Percentiles rank a stretch among this genome's conserved stretches.
Conservation (phyloP, 2,888 invertebrate genomes). For the Pyrgus malvae region DNA sequence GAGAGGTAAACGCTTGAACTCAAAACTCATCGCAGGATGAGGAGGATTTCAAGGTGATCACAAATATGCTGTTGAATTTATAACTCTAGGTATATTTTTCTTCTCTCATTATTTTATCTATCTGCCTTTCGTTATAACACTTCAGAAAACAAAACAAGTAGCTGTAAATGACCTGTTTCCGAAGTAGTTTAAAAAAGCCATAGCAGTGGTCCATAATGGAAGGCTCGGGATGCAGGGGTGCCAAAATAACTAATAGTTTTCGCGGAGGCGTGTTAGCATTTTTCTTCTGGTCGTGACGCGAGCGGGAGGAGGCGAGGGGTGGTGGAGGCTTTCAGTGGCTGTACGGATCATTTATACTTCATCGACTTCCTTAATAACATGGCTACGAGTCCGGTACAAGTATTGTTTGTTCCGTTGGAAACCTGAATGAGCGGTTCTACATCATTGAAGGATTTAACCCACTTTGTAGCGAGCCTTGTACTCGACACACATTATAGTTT, state of each 20-base stretch:
- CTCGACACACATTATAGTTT: constrained; percentile 15
- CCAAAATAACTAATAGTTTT: constrained; percentile 82
- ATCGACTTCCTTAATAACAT: constrained; percentile 72
- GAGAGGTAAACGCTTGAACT: no score
- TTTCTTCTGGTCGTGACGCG: constrained; percentile 80
- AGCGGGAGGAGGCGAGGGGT: constrained; percentile 44
- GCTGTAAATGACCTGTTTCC: constrained; percentile 22
- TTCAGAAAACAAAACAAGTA: constrained; percentile 3
- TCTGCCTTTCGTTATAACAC: neutral
- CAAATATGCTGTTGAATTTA: no score
- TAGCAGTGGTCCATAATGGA: constrained; percentile 67
- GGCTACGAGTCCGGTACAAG: constrained; percentile 28
- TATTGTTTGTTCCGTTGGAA: constrained; percentile 22
- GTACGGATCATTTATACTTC: constrained; percentile 77
- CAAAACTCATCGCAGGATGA: no score
- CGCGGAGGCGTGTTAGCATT: constrained; percentile 82
- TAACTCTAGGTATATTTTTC: no score
- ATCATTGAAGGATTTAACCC: constrained; percentile 24
- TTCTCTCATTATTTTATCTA: no score
- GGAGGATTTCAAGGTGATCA: no score
- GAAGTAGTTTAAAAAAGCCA: constrained; percentile 24
- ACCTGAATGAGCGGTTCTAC: constrained; percentile 20
- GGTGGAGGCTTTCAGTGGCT: constrained; percentile 59
- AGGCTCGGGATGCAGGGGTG: constrained; percentile 71
- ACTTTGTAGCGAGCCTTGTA: constrained; percentile 17